Evolutionary conservation across 2,113 vertebrate genomes (phyloP).

Genomic region (Rhinogobius similis): DNA sequence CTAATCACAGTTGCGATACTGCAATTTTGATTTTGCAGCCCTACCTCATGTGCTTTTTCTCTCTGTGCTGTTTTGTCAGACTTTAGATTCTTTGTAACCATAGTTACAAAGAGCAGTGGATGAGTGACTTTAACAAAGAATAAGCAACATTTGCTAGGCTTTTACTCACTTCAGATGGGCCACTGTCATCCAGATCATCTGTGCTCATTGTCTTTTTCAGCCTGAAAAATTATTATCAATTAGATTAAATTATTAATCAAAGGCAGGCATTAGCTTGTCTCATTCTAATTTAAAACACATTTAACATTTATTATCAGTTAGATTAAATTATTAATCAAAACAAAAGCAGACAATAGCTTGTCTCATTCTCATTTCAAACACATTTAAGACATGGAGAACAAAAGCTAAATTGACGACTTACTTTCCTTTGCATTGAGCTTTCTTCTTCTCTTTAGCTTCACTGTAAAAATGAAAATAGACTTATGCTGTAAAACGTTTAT

Average conservation of each 20-base stretch:
- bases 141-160: background rate
- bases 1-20: no score
- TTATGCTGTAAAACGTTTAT: background rate
- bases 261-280: background rate
- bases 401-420: slow-evolving; percentile 60
- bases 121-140: background rate
- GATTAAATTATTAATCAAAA: slow-evolving; percentile 4
- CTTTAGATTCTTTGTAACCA: slow-evolving; percentile 51
- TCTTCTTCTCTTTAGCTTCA: slow-evolving; percentile 89
- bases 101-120: slow-evolving; percentile 31
- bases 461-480: slow-evolving; percentile 62
- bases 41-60: slow-evolving; percentile 23
- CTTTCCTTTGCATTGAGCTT: slow-evolving; percentile 78
- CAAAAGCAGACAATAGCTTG: background rate
- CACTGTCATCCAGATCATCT: slow-evolving; percentile 60
- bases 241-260: background rate
- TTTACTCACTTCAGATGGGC: slow-evolving; percentile 59
- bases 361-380: background rate
- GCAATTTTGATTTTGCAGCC: no score
- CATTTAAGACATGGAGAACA: background rate
- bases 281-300: background rate
- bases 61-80: slow-evolving; percentile 16
- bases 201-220: slow-evolving; percentile 58
- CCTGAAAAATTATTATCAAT: slow-evolving; percentile 36
- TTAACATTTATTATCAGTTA: background rate